These are phyloP conservation scores for Hypomecis punctinalis DNA, from an alignment of 2,888 invertebrate species.

Conservation along the genomic window DNA sequence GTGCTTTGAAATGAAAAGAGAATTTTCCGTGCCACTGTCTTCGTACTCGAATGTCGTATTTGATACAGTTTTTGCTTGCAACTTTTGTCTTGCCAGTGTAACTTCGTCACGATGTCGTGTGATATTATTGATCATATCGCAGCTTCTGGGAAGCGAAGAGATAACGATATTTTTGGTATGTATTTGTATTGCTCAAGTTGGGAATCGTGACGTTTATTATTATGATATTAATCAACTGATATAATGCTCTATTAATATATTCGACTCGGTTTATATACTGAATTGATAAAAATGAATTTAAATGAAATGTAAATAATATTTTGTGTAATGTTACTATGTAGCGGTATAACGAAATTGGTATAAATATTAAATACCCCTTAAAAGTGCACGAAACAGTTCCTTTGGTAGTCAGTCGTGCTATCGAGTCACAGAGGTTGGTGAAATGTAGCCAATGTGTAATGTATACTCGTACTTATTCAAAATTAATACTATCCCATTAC, in stretches of 20 bases:
- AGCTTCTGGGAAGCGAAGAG: conserved; percentile 69
- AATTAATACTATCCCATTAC: conserved; percentile 39
- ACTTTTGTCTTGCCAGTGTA: conserved; percentile 30
- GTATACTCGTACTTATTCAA: conserved; percentile 50
- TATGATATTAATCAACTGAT: conserved; percentile 59
- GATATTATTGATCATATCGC: conserved; percentile 79
- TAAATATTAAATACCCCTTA: conserved; percentile 69
- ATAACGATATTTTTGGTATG: conserved; percentile 79
- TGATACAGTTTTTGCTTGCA: conserved; percentile 27
- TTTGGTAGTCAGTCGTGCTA: conserved; percentile 80
- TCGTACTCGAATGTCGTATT: background rate
- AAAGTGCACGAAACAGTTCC: conserved; percentile 84
- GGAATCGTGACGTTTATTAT: conserved; percentile 61
- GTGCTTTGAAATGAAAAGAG: background rate
- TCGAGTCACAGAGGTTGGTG: conserved; percentile 68
- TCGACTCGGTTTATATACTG: conserved; percentile 49
- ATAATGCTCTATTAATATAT: conserved; percentile 63
- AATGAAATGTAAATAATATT: conserved; percentile 58
- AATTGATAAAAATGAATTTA: conserved; percentile 50
- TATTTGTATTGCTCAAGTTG: conserved; percentile 79
- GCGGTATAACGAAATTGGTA: conserved; percentile 74
- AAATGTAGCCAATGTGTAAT: conserved; percentile 52
- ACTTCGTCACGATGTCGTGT: conserved; percentile 54
- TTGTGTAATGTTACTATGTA: conserved; percentile 63
- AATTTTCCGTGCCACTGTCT: conserved; percentile 36